Evolutionary conservation across 2,888 invertebrate species (phyloP), one percentile per base, ranked within the genome.

Genomic region (Brenthis ino): DNA sequence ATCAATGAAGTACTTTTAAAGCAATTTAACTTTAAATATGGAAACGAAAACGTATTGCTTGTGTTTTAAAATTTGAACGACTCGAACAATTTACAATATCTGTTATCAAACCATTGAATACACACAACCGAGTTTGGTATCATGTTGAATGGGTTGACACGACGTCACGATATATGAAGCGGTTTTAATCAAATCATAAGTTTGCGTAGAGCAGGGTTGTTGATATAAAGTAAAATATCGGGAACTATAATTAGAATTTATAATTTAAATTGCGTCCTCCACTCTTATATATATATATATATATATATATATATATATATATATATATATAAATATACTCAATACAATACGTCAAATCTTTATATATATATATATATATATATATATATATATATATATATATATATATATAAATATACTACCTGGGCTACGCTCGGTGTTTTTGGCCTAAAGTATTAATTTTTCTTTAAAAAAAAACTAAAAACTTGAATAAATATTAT

Each of bases 211-310:
- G 20, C 14, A 13, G 28, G 47, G 20, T 43, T 8, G 37, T 43
- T 43, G 37, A 2, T 43, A 8, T 37, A 6, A 0, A 58, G 48
- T n/a, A 14, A 60, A 48, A n/a, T n/a, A 24, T 58, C 20, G 14
- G n/a, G 12, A 6, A 47, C 13, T 47, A 20, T 20, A 33, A 6
- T 14, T 13, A 57, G 20, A 28, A 16, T 3, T 47, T 57, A 28
- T 58, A 48, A 48, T 58, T 58, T 48, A 58, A 48, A 56, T n/a
- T 58, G 11, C 28, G 48, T 58, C 48, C 12, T 28, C 48, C 24
- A 20, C 48, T n/a, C n/a, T n/a, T n/a, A n/a, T n/a, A n/a, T n/a
- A n/a, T n/a, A n/a, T n/a, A n/a, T n/a, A n/a, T n/a, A n/a, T n/a
- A n/a, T n/a, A n/a, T n/a, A n/a, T n/a, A n/a, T n/a, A n/a, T 20